A percentile compares a stretch with the other conserved stretches of the same genome.
These are phyloP conservation scores for Seriola rivoliana DNA, from an alignment of 2,113 vertebrate genomes.

Conservation along the genomic window DNA sequence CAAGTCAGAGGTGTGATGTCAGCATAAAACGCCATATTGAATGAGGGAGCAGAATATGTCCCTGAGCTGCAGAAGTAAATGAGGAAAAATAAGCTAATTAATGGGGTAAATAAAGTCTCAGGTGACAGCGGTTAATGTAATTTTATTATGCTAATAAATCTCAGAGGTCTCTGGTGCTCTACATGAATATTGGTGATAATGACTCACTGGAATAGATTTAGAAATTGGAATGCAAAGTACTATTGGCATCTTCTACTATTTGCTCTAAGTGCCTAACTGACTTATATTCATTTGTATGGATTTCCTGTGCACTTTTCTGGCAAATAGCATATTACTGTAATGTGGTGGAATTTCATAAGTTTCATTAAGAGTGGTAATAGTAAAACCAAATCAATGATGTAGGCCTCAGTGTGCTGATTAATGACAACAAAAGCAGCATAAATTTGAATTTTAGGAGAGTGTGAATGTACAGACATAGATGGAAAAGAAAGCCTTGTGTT, in stretches of 20 bases:
- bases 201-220: conserved; percentile 46
- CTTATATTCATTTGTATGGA: conserved; percentile 48
- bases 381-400: conserved; percentile 22
- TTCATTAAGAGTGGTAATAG: conserved; percentile 30
- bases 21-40: conserved; percentile 53
- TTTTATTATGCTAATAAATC: conserved; percentile 65
- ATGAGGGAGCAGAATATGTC: conserved; percentile 16
- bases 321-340: conserved; percentile 46
- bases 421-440: conserved; percentile 4
- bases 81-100: conserved; percentile 65
- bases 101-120: conserved; percentile 69
- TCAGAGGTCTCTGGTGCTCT: conserved; percentile 23
- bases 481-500: no score
- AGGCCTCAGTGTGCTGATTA: conserved; percentile 13
- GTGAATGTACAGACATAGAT: no score
- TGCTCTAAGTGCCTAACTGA: conserved; percentile 19
- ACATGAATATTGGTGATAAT: conserved; percentile 49
- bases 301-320: conserved; percentile 31
- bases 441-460: not conserved
- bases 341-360: conserved; percentile 29
- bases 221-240: conserved; percentile 39
- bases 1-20: conserved; percentile 46
- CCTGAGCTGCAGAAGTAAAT: conserved; percentile 45
- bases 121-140: conserved; percentile 61
- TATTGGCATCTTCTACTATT: conserved; percentile 42